These are phyloP conservation scores for Entomobrya multifasciata DNA, from an alignment of 2,888 invertebrate genomes.

Conservation along the genomic window DNA sequence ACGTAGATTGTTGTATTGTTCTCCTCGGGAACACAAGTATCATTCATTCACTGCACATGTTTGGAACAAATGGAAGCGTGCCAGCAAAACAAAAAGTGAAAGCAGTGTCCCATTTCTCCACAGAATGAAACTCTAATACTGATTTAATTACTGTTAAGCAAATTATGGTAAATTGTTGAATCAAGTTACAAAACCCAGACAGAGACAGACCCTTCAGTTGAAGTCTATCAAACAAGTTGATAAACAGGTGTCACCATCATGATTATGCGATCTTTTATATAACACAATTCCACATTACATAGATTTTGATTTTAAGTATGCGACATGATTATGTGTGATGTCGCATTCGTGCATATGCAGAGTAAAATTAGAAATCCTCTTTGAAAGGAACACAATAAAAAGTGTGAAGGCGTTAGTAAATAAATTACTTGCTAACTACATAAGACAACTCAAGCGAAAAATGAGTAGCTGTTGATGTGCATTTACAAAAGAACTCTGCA, in stretches of 20 bases:
- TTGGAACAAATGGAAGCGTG: too few relatives aligned
- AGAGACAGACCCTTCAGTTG: background rate
- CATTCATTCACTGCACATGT: too few relatives aligned
- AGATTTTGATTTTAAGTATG: too few relatives aligned
- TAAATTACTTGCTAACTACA: slow-evolving; percentile 3
- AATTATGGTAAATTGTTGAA: background rate
- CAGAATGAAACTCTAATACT: background rate
- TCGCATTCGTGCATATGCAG: background rate
- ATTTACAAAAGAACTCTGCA: background rate
- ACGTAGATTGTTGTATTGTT: too few relatives aligned
- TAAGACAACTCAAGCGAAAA: background rate
- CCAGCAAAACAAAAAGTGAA: too few relatives aligned
- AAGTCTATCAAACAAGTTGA: background rate
- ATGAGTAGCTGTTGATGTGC: background rate
- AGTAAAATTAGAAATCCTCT: background rate
- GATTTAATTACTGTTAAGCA: background rate
- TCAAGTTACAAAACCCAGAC: too few relatives aligned
- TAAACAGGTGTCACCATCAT: slow-evolving; percentile 18
- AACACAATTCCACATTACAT: too few relatives aligned
- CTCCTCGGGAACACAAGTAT: too few relatives aligned
- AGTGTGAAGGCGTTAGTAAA: background rate
- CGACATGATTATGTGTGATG: background rate
- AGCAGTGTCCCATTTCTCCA: too few relatives aligned
- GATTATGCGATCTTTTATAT: too few relatives aligned
- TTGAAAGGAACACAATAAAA: background rate